Evolutionary conservation across 2,113 vertebrate genomes (phyloP).

Genomic region (Spea bombifrons): DNA sequence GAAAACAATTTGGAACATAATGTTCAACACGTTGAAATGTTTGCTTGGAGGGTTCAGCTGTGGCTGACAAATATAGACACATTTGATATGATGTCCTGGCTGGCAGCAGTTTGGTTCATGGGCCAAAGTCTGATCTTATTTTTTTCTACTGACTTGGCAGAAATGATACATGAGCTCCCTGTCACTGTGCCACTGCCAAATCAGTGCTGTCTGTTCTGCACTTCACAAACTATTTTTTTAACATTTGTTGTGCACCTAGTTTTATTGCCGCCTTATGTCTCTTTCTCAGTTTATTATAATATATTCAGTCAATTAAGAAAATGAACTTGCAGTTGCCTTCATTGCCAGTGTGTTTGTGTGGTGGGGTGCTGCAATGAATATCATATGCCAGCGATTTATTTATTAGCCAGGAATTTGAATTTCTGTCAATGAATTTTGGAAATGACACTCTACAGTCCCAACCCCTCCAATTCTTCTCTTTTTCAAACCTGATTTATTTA

Average conservation of each 20-base stretch:
- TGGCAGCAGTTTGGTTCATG: constrained; percentile 42
- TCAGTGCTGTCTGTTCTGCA: not conserved
- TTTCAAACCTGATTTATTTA: no score
- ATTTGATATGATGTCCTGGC: constrained; percentile 49
- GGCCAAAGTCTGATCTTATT: constrained; percentile 33
- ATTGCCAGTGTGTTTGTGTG: no score
- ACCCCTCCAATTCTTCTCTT: no score
- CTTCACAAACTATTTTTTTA: not conserved
- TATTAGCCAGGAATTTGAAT: no score
- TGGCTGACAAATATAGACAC: constrained; percentile 37
- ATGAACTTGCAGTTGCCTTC: no score
- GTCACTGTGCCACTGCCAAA: constrained; percentile 10
- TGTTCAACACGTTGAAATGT: constrained; percentile 45
- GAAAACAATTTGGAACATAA: constrained; percentile 11
- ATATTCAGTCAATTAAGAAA: not conserved
- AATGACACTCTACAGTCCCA: no score
- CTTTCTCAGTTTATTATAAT: not conserved
- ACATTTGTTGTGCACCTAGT: constrained; percentile 5
- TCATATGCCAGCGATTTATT: no score
- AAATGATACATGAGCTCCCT: constrained; percentile 5
- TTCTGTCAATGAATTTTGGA: no score
- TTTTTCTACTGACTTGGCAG: constrained; percentile 17
- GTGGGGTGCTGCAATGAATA: no score
- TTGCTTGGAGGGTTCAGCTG: constrained; percentile 48
- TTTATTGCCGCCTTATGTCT: not conserved